Percentiles rank a stretch among this genome's conserved stretches.
Conservation (phyloP, 2,888 invertebrate genomes). For the Drosophila engyochracea region DNA sequence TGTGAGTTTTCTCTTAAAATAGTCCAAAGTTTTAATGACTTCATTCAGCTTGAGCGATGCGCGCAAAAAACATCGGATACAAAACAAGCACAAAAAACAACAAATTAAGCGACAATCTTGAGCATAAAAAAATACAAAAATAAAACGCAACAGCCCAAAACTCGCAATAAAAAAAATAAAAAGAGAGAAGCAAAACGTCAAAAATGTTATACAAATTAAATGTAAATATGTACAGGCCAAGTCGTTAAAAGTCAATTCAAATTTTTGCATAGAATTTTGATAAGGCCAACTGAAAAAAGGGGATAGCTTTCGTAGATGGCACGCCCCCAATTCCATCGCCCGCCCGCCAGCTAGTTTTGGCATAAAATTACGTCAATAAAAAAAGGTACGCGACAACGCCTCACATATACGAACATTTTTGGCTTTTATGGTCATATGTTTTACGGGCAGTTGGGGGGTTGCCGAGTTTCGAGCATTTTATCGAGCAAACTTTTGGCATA, state of each 20-base stretch:
- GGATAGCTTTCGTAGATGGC: neutral
- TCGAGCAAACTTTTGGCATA: conserved; percentile 78
- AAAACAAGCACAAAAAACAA: conserved; percentile 17
- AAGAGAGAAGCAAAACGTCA: conserved; percentile 32
- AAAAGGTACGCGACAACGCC: conserved; percentile 65
- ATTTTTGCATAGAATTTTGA: conserved; percentile 77
- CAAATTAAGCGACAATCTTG: conserved; percentile 75
- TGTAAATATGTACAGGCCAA: conserved; percentile 68
- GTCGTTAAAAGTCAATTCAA: conserved; percentile 81
- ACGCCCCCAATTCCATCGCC: neutral
- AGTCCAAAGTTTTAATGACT: conserved; percentile 80
- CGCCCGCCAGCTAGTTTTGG: conserved; percentile 57
- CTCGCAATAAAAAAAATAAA: conserved; percentile 33
- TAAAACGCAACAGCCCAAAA: conserved; percentile 17
- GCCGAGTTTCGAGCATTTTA: conserved; percentile 57
- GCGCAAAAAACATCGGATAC: neutral
- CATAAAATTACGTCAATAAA: conserved; percentile 76
- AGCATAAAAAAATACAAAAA: conserved; percentile 49
- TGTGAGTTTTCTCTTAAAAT: conserved; percentile 65
- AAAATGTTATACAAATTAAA: conserved; percentile 78
- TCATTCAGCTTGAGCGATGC: conserved; percentile 55
- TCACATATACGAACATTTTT: conserved; percentile 23
- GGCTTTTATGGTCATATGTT: conserved; percentile 38
- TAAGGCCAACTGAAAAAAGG: conserved; percentile 37
- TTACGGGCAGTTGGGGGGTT: neutral